These are phyloP conservation scores for Galago senegalensis DNA, from an alignment of 2,797 vertebrate genomes.

Conservation along the genomic window DNA sequence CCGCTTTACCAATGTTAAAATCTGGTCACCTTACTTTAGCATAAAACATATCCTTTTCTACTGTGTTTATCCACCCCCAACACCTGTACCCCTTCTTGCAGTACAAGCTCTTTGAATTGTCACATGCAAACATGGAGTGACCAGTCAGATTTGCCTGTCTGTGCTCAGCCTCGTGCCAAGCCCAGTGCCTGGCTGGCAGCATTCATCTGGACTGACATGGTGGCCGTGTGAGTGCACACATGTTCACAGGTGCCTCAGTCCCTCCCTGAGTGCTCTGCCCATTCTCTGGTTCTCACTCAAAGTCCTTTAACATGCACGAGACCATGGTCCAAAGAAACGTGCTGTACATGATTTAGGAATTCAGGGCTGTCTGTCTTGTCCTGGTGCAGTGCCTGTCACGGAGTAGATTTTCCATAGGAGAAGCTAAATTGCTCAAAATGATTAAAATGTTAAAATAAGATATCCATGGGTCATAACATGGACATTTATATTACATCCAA, in stretches of 20 bases:
- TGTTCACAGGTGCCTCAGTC: no score
- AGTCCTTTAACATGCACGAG: not conserved
- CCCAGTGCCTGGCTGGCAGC: not conserved
- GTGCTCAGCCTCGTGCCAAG: not conserved
- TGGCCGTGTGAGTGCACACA: not conserved
- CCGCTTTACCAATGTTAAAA: no score
- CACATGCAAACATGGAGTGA: not conserved
- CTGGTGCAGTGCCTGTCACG: not conserved
- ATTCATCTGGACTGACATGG: not conserved
- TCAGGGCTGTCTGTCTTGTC: not conserved
- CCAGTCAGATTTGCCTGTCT: not conserved
- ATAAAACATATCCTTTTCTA: not conserved
- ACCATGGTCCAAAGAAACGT: not conserved
- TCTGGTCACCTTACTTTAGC: no score
- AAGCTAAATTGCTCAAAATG: not conserved
- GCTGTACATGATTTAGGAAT: not conserved
- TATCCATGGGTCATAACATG: not conserved
- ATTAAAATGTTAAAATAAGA: not conserved
- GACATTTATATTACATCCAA: constrained; percentile 2
- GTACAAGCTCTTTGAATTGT: not conserved
- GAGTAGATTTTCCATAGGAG: not conserved
- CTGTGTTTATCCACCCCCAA: not conserved
- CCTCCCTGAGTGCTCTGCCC: not conserved
- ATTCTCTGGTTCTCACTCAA: not conserved
- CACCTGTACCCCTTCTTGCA: not conserved